Percentiles rank a stretch among this genome's conserved stretches.
phyloP scores from a whole-genome alignment of 2,888 invertebrate genomes.

The Silvanus unidentatus region DNA sequence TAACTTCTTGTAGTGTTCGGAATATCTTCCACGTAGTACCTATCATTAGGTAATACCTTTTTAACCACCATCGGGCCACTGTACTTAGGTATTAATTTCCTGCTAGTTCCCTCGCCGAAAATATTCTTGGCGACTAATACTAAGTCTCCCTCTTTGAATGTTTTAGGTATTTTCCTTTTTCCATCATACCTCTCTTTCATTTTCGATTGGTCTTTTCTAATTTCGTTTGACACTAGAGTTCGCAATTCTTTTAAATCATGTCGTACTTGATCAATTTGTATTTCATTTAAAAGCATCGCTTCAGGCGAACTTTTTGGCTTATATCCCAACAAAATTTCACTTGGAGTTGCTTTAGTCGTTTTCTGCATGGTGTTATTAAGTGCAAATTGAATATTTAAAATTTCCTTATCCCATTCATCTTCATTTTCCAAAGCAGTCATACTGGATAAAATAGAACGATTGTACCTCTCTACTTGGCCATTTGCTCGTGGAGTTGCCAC shows the following conservation, averaged over 20 bases:
- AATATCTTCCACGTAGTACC: constrained; percentile 18
- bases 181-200: constrained; percentile 13
- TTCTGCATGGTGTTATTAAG: constrained; percentile 27
- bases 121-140: constrained; percentile 17
- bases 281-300: constrained; percentile 14
- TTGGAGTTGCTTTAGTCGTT: constrained; percentile 14
- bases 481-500: constrained; percentile 25
- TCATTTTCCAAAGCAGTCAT: constrained; percentile 25
- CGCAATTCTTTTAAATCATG: too few relatives aligned
- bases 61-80: constrained; percentile 17
- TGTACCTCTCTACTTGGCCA: constrained; percentile 36
- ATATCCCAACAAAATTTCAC: constrained; percentile 18
- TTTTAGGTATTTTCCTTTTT: constrained; percentile 9
- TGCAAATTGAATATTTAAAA: constrained; percentile 30
- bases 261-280: constrained; percentile 6
- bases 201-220: constrained; percentile 8
- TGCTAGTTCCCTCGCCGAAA: constrained; percentile 10
- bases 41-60: constrained; percentile 17
- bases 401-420: constrained; percentile 34
- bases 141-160: constrained; percentile 16
- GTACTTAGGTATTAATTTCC: constrained; percentile 17
- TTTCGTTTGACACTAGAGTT: constrained; percentile 2
- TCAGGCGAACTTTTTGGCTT: constrained; percentile 13
- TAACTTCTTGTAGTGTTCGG: too few relatives aligned
- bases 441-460: constrained; percentile 28